These are phyloP conservation scores for Oxyruncus cristatus DNA, from an alignment of 2,113 vertebrate genomes.

Conservation along the genomic window DNA sequence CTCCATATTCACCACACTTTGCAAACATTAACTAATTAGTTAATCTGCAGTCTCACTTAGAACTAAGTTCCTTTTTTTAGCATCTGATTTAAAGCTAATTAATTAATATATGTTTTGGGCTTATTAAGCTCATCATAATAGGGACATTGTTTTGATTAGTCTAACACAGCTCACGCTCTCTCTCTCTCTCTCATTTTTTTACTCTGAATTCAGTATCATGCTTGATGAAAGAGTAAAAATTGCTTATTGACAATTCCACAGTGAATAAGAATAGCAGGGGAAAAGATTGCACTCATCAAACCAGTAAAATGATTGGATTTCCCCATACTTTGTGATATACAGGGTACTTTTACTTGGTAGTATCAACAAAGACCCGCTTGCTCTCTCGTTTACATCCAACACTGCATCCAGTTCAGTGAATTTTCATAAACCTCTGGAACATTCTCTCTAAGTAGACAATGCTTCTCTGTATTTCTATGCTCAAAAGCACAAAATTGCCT, in stretches of 20 bases:
- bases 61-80: constrained; percentile 33
- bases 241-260: constrained; percentile 11
- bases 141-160: constrained; percentile 36
- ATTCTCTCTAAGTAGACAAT: background rate
- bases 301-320: background rate
- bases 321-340: background rate
- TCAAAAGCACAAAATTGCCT: background rate
- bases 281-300: background rate
- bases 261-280: background rate
- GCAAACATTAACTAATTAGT: constrained; percentile 57
- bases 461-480: background rate
- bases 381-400: background rate
- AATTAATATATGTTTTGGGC: constrained; percentile 29
- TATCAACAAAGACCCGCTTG: background rate
- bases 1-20: background rate
- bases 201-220: background rate
- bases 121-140: constrained; percentile 49
- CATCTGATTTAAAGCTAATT: constrained; percentile 43
- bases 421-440: background rate
- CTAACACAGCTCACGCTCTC: background rate
- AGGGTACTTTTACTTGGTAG: background rate
- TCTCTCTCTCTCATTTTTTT: background rate
- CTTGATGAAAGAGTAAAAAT: background rate
- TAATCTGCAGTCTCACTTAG: constrained; percentile 36
- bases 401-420: background rate